Evolutionary conservation across 2,888 invertebrate species (phyloP), one percentile per base, ranked within the genome.

Genomic region (Euplexia lucipara): DNA sequence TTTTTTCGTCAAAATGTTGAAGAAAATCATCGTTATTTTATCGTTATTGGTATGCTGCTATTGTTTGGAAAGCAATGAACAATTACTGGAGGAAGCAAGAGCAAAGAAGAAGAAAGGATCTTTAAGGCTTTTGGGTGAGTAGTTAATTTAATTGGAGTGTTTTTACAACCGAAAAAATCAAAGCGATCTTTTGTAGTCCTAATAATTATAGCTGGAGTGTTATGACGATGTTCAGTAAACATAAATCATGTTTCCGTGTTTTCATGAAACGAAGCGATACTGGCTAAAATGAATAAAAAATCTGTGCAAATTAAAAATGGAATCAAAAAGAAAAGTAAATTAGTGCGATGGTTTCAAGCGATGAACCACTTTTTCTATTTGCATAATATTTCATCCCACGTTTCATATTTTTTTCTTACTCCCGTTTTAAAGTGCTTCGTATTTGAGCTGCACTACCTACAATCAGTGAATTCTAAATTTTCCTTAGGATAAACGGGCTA

Each of bases 71-170:
- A 86, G 81, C 58, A 88, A 82, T 70, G 88, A 87, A 59, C 74
- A 90, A 41, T 65, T 89, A 41, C 53, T 84, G 14, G 91, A 90
- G 61, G 95, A 94, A 56, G 85, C 90, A 7, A 88, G 94, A 71
- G 94, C 94, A 0, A 93, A 91, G 74, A 94, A 93, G 84, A 93
- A 91, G 78, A 95, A 91, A 74, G 87, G 86, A 56, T 79, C 89
- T 5, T 71, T 89, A 26, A 87, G 88, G 63, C 79, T 95, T 53
- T 85, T 92, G 74, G 91, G 95, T 94, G 79, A 92, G 94, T 88
- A 52, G 60, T 69, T 67, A 34, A 79, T 76, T 70, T 70, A 61
- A 70, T 75, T 78, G 75, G 69, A 62, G 69, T 62, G 68, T 78
- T 78, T 72, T 62, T 56, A 67, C 45, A 45, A 67, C 22, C 35